Evolutionary conservation across 2,113 vertebrate species (phyloP).

Genomic region (Chlorocebus sabaeus): DNA sequence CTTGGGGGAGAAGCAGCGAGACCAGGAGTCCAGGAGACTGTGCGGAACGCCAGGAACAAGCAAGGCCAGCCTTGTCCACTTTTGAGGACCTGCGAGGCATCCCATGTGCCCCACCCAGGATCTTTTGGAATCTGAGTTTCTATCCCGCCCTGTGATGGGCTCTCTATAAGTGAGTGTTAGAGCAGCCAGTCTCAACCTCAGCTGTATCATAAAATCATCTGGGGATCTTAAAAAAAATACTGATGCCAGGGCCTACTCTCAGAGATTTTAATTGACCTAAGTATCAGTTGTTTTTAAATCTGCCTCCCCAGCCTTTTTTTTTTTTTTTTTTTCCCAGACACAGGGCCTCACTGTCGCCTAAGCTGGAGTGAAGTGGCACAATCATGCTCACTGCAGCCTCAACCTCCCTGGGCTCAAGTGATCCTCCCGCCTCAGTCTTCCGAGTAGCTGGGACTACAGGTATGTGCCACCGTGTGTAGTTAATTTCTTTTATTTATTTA

Average conservation of each 20-base stretch:
- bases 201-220: background rate
- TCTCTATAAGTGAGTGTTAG: background rate
- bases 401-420: too few relatives aligned
- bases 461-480: too few relatives aligned
- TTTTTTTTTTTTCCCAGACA: too few relatives aligned
- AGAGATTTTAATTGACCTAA: background rate
- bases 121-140: background rate
- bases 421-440: too few relatives aligned
- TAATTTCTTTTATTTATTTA: too few relatives aligned
- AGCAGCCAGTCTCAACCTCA: background rate
- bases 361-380: too few relatives aligned
- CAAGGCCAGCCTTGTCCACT: background rate
- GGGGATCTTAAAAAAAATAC: background rate
- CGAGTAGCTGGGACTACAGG: too few relatives aligned
- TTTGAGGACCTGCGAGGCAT: background rate
- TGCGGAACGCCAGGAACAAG: background rate
- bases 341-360: too few relatives aligned
- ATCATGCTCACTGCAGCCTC: too few relatives aligned
- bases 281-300: background rate
- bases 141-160: background rate
- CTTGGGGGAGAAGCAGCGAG: background rate
- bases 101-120: background rate
- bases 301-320: background rate
- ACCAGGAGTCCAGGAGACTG: background rate
- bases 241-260: background rate